A percentile compares a stretch with the other conserved stretches of the same genome.
Evolutionary conservation across 2,888 invertebrate genomes (phyloP).

Genomic region (Neocrepidodera transversa): DNA sequence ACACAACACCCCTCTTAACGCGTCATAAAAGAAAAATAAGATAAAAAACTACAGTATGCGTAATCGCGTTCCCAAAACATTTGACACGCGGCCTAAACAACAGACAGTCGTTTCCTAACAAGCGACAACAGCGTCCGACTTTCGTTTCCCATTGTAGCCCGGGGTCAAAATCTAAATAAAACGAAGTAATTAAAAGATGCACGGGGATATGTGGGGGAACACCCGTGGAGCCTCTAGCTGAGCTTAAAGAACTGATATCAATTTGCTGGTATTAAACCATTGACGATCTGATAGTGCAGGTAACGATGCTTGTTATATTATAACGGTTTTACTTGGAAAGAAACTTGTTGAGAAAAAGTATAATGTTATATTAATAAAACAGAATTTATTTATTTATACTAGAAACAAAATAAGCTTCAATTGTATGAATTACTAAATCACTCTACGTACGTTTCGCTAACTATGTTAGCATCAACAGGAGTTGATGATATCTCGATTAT

Average conservation of each 20-base stretch:
- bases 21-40: slow-evolving; percentile 36
- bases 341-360: too few species aligned
- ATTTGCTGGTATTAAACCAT: slow-evolving; percentile 26
- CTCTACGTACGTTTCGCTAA: too few species aligned
- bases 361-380: too few species aligned
- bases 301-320: not conserved
- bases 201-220: slow-evolving; percentile 42
- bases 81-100: slow-evolving; percentile 50
- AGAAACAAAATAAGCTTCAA: too few species aligned
- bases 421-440: too few species aligned
- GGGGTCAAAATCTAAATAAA: slow-evolving; percentile 49
- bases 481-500: too few species aligned
- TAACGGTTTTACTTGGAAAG: too few species aligned
- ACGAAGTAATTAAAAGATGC: slow-evolving; percentile 49
- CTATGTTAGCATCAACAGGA: too few species aligned
- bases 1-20: slow-evolving; percentile 37
- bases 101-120: slow-evolving; percentile 43
- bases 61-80: slow-evolving; percentile 50
- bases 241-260: slow-evolving; percentile 38
- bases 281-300: not conserved
- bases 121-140: slow-evolving; percentile 41
- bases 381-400: too few species aligned
- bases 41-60: slow-evolving; percentile 39
- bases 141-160: slow-evolving; percentile 46
- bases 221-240: slow-evolving; percentile 40